Evolutionary conservation across 2,113 vertebrate genomes (phyloP), one percentile per base, ranked within the genome.

Genomic region (Dolichotis patagonum): DNA sequence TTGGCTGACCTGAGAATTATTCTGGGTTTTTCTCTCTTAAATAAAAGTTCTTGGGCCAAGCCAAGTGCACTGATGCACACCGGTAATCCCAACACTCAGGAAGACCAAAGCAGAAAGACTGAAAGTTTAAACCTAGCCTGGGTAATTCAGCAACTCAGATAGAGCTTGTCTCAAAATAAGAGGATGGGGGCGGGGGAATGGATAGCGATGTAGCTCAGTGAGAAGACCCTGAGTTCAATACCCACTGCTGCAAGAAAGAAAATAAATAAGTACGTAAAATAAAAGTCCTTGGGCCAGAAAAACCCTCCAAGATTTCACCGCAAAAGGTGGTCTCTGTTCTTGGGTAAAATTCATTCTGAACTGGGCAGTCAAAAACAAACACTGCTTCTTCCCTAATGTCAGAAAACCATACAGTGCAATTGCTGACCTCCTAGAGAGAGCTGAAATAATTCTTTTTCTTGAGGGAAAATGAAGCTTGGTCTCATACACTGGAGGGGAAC

Each of bases 341-440:
- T 62, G 17, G 54, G 63, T 58, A 95, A 96, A 94, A 96, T 82
- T 69, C 56, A 46, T 90, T 88, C 52, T 16, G 65, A 96, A 32
- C 38, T 16, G 54, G 71, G 71, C 49, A 60, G 84, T 16, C 22
- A 63, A 94, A 94, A 95, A 91, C 93, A 96, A 85, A 83, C 52
- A 52, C 30, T 1, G 16, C 41, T 81, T 65, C 54, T 77, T 80
- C 35, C 32, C 81, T 11, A 5, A 6, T 63, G 67, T 67, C 3
- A 5, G 56, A 38, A 97, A 87, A 62, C n/a, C 46, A n/a, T 38
- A 26, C 46, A 14, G 30, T 49, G 14, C 41, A 38, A 73, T 73
- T 56, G 1, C 11, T 80, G 75, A 54, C 41, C 58, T 78, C 81
- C 91, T 13, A 54, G 43, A 80, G 62, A 90, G 86, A 35, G 28